phyloP scores from a whole-genome alignment of 1,140 invertebrate species.

The Odontomachus brunneus region DNA sequence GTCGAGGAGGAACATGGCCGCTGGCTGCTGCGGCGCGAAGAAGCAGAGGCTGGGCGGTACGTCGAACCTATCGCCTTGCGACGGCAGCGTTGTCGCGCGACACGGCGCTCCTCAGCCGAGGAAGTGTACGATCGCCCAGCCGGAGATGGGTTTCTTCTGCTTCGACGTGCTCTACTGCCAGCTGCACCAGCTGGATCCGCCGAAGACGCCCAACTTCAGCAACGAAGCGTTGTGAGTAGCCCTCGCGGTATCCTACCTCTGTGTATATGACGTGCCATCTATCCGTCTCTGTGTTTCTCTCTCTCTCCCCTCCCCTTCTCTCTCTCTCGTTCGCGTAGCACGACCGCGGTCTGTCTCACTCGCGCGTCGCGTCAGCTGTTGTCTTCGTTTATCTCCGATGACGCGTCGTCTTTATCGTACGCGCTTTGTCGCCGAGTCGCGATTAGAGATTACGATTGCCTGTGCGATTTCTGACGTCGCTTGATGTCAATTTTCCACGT shows the following conservation, averaged over 20 bases:
- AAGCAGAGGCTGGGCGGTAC: conserved; percentile 94
- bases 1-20: conserved; percentile 88
- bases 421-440: not conserved
- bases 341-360: conserved; percentile 12
- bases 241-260: not conserved
- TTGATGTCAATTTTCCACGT: not conserved
- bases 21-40: conserved; percentile 94
- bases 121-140: conserved; percentile 90
- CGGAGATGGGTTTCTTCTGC: conserved; percentile 99
- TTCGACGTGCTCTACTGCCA: conserved; percentile 98
- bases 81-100: conserved; percentile 82
- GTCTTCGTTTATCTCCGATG: conserved; percentile 37
- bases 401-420: conserved; percentile 8
- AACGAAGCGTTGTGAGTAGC: conserved; percentile 97
- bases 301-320: conserved; percentile 1
- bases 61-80: conserved; percentile 86
- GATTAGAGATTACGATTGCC: not conserved
- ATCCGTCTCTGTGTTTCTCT: not conserved
- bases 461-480: not conserved
- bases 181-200: conserved; percentile 95
- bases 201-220: conserved; percentile 95
- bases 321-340: conserved; percentile 29
- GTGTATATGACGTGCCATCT: not conserved
- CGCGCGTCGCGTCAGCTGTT: conserved; percentile 59
- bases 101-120: conserved; percentile 77